phyloP scores from a whole-genome alignment of 2,888 invertebrate species.

The Drosophila dives region DNA sequence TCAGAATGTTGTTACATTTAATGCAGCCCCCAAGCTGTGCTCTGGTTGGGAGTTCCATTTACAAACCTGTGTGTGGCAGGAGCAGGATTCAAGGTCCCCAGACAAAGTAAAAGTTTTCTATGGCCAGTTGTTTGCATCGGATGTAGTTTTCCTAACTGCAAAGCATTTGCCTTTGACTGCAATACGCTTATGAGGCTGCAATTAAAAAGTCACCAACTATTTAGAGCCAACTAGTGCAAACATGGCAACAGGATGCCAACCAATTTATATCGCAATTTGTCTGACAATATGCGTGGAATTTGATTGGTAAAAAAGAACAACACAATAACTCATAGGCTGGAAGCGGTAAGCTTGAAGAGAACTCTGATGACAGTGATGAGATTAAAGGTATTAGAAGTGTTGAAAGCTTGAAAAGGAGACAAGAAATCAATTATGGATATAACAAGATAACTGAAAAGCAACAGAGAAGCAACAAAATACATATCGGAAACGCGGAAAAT shows the following conservation, averaged over 20 bases:
- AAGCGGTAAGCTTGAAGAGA: not conserved
- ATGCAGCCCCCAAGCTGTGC: slow-evolving; percentile 23
- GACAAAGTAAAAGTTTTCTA: slow-evolving; percentile 55
- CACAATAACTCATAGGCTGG: not conserved
- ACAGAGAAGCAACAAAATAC: not conserved
- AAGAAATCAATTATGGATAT: not conserved
- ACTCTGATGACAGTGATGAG: slow-evolving; percentile 4
- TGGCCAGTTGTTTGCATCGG: slow-evolving; percentile 36
- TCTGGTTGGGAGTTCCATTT: not conserved
- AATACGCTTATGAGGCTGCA: slow-evolving; percentile 49
- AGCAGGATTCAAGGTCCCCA: not conserved
- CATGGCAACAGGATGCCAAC: slow-evolving; percentile 24
- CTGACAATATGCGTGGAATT: slow-evolving; percentile 21
- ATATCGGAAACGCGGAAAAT: not conserved
- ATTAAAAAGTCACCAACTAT: slow-evolving; percentile 61
- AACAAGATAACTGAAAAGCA: not conserved
- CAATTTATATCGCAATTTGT: slow-evolving; percentile 29
- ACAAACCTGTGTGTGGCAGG: not conserved
- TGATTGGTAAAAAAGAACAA: not conserved
- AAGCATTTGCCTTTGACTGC: slow-evolving; percentile 24
- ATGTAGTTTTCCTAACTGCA: slow-evolving; percentile 18
- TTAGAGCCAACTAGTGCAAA: slow-evolving; percentile 36
- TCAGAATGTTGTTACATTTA: slow-evolving; percentile 52
- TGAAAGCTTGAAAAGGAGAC: not conserved
- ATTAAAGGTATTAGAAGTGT: slow-evolving; percentile 12